Base-by-base conservation (phyloP, 2,888 invertebrate genomes). In the Gymnocheta viridis region DNA sequence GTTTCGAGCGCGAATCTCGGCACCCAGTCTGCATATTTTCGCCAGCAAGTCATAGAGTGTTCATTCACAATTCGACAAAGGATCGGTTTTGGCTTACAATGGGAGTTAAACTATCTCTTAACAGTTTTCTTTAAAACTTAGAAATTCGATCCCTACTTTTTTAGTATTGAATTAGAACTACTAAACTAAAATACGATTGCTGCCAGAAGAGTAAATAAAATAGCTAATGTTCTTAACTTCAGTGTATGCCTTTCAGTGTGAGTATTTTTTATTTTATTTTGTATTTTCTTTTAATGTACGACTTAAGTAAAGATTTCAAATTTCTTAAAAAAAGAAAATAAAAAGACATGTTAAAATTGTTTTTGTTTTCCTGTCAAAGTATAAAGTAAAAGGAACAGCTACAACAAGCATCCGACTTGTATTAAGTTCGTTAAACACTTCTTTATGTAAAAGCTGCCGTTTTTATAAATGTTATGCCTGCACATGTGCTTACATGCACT, bases 361-460 rank as follows among this genome's bases (percentile, higher is more conserved):
- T 82, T 81, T 56, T 22, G n/a, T 64, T 62, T 56, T 27, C 56
- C 66, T 73, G 73, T 73, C 73, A 78, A 27, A 56, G 44, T 35
- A 6, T 49, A 22, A 44, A 74, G 47, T 29, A 58, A 41, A 41
- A 81, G 0, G 24, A 35, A 64, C 24, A 58, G 58, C 38, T 38
- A 51, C 70, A 60, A 41, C 14, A 74, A 41, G 4, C 35, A 47
- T 17, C 27, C 10, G 19, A 67, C 41, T 54, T n/a, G 12, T 51
- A 44, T 32, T 73, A 29, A 73, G 54, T 82, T 78, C 41, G 67
- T 60, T 67, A 73, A 82, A 78, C 60, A 69, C 51, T 73, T 73
- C n/a, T 44, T 32, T 44, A n/a, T 56, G 22, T 38, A 62, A 64
- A 62, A 70, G 74, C 69, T 74, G 82, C 27, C 62, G 73, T 35